Evolutionary conservation across 2,888 invertebrate genomes (phyloP).

Genomic region (Volucella inanis): DNA sequence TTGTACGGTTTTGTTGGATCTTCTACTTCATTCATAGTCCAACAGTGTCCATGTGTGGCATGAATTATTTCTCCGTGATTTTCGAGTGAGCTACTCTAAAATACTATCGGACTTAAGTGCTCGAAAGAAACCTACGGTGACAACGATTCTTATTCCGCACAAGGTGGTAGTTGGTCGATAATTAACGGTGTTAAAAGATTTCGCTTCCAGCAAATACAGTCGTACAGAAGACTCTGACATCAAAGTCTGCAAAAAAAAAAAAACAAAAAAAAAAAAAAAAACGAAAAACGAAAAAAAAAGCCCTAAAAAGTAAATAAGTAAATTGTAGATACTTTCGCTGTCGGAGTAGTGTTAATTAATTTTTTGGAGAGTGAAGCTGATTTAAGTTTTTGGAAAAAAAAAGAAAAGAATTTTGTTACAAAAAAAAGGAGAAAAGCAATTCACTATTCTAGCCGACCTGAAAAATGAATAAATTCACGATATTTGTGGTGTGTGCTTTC

Average conservation of each 20-base stretch:
- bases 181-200: constrained; percentile 61
- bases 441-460: background rate
- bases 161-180: constrained; percentile 66
- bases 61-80: constrained; percentile 10
- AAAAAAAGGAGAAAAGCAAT: background rate
- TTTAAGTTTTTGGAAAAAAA: constrained; percentile 22
- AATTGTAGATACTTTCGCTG: constrained; percentile 63
- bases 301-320: background rate
- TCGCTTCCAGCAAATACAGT: constrained; percentile 42
- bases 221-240: constrained; percentile 36
- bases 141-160: constrained; percentile 22
- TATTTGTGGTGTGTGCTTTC: constrained; percentile 29
- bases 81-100: constrained; percentile 36
- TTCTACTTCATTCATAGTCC: constrained; percentile 11
- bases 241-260: constrained; percentile 6
- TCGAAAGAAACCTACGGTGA: constrained; percentile 14
- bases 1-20: constrained; percentile 15
- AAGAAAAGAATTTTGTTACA: constrained; percentile 25
- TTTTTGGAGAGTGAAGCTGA: constrained; percentile 65
- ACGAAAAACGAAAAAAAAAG: constrained; percentile 12
- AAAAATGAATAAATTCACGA: constrained; percentile 54
- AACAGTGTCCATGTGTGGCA: constrained; percentile 26
- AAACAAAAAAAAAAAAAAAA: constrained; percentile 10
- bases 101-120: constrained; percentile 5
- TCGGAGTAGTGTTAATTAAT: constrained; percentile 53